Percentiles rank a stretch among this genome's conserved stretches.
Evolutionary conservation across 2,797 vertebrate species (phyloP).

Genomic region (Phoxinus dragarum): DNA sequence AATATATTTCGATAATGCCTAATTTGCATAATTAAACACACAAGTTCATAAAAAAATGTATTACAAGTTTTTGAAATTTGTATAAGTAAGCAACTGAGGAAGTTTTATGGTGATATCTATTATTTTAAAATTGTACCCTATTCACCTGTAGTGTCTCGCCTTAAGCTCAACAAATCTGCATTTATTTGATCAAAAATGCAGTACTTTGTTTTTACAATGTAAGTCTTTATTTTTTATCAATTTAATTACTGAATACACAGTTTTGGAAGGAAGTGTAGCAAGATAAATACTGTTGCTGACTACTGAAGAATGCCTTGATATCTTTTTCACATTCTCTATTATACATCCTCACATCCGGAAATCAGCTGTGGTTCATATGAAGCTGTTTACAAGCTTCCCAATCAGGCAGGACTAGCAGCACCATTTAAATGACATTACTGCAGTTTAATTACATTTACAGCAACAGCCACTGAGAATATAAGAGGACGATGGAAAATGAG

Average conservation of each 20-base stretch:
- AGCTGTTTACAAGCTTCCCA: constrained; percentile 18
- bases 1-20: too few relatives aligned
- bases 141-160: too few relatives aligned
- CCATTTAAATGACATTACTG: constrained; percentile 42
- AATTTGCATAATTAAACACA: too few relatives aligned
- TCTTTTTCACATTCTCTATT: not conserved
- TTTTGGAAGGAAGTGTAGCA: too few relatives aligned
- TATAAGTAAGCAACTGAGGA: too few relatives aligned
- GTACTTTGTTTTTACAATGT: too few relatives aligned
- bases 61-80: too few relatives aligned
- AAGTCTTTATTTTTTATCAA: too few relatives aligned
- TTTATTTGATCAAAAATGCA: not conserved
- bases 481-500: constrained; percentile 70
- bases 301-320: not conserved
- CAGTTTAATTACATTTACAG: constrained; percentile 25
- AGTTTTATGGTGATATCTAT: too few relatives aligned
- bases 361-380: not conserved
- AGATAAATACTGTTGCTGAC: not conserved
- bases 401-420: constrained; percentile 52
- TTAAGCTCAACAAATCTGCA: not conserved
- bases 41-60: too few relatives aligned
- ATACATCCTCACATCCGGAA: constrained; percentile 5
- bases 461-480: constrained; percentile 47
- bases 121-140: too few relatives aligned
- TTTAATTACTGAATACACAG: too few relatives aligned